Conservation (phyloP, 2,888 invertebrate species). For the Vanessa cardui region DNA sequence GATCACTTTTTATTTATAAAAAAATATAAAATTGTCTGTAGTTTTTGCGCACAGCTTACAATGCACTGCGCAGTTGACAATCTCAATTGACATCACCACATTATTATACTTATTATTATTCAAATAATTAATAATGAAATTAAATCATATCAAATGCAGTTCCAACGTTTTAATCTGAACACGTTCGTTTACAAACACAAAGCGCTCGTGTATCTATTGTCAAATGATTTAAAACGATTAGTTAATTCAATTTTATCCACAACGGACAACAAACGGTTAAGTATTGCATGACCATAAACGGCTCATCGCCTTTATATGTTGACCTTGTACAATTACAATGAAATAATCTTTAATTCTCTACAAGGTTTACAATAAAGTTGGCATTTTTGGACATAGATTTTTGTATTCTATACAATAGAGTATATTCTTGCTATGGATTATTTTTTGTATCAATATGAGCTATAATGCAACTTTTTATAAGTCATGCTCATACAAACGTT, state of each 20-base stretch:
- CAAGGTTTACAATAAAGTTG: not conserved
- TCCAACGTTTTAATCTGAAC: not conserved
- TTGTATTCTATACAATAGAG: not conserved
- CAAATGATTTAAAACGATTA: constrained; percentile 7
- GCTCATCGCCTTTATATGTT: constrained; percentile 20
- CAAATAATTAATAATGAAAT: not conserved
- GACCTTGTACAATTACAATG: constrained; percentile 36
- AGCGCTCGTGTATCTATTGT: not conserved
- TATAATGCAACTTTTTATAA: no score
- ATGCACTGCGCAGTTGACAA: no score
- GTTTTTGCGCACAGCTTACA: no score
- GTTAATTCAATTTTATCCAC: constrained; percentile 2
- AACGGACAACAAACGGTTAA: not conserved
- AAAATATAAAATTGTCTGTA: no score
- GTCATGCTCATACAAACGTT: no score
- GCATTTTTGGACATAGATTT: not conserved
- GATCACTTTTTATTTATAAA: no score
- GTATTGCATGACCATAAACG: constrained; percentile 19
- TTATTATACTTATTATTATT: no score
- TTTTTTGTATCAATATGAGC: no score
- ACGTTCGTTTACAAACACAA: not conserved
- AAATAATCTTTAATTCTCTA: constrained; percentile 24
- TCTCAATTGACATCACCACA: no score
- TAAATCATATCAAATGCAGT: not conserved
- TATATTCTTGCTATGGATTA: not conserved